Evolutionary conservation across 2,888 invertebrate genomes (phyloP).

Genomic region (Chrysomela aeneicollis): DNA sequence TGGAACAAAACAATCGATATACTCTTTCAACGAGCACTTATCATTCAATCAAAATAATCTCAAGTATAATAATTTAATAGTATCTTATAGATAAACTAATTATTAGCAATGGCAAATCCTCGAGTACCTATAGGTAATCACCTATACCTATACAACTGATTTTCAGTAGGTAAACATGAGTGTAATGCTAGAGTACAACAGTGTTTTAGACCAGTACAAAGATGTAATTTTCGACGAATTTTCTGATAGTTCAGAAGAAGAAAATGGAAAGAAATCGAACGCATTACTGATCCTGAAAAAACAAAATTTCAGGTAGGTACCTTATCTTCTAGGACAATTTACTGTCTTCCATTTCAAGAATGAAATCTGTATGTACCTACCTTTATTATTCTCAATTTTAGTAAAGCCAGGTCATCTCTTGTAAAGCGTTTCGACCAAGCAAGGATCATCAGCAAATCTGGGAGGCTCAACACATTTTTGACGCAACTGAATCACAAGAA

Average conservation of each 20-base stretch:
- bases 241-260: conserved; percentile 40
- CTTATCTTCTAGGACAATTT: no score
- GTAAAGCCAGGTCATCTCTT: conserved; percentile 39
- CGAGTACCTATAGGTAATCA: neutral
- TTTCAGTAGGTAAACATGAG: conserved; percentile 8
- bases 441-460: conserved; percentile 49
- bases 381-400: conserved; percentile 23
- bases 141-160: neutral
- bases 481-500: conserved; percentile 49
- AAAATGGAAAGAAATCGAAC: conserved; percentile 23
- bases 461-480: conserved; percentile 47
- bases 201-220: conserved; percentile 40
- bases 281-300: conserved; percentile 42
- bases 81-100: conserved; percentile 15
- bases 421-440: conserved; percentile 38
- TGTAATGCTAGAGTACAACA: conserved; percentile 42
- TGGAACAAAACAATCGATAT: neutral
- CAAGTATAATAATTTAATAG: conserved; percentile 5
- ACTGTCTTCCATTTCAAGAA: no score
- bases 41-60: conserved; percentile 10
- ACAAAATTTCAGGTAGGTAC: conserved; percentile 38
- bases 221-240: conserved; percentile 45
- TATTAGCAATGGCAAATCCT: conserved; percentile 18
- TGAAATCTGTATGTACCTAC: no score
- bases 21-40: neutral